Conservation (phyloP, 2,888 invertebrate genomes). For the Helobdella robusta region DNA sequence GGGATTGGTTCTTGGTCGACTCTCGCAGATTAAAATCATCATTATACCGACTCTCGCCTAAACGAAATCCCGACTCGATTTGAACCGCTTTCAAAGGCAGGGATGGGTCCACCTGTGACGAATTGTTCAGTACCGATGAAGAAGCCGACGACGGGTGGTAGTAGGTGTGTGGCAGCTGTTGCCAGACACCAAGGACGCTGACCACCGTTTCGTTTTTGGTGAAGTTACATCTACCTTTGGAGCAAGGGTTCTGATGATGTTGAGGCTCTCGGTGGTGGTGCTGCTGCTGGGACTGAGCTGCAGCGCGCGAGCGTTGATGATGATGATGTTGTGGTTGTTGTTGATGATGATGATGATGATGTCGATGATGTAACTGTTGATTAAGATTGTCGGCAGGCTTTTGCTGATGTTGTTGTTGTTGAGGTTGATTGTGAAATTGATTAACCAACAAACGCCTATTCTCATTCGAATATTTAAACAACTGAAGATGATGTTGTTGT, state of each 20-base stretch:
- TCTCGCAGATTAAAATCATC: no score
- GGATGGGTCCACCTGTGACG: not conserved
- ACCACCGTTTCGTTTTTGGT: slow-evolving; percentile 27
- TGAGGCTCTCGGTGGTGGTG: not conserved
- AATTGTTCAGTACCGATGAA: no score
- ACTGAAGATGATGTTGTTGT: no score
- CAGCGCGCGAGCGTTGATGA: not conserved
- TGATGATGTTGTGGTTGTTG: no score
- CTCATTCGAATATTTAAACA: no score
- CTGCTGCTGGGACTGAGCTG: not conserved
- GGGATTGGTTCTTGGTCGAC: no score
- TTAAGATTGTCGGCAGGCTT: not conserved
- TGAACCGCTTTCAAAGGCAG: not conserved
- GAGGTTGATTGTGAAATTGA: slow-evolving; percentile 10
- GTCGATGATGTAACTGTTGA: slow-evolving; percentile 8
- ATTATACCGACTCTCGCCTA: no score
- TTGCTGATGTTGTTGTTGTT: slow-evolving; percentile 12
- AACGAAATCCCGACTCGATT: no score
- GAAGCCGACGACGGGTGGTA: not conserved
- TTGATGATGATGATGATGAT: slow-evolving; percentile 4
- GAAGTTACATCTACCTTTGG: slow-evolving; percentile 23
- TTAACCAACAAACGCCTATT: no score
- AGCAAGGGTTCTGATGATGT: slow-evolving; percentile 10
- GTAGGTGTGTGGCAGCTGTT: slow-evolving; percentile 15
- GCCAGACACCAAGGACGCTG: slow-evolving; percentile 27